phyloP scores from a whole-genome alignment of 2,797 vertebrate species.

The Mus spretus region DNA sequence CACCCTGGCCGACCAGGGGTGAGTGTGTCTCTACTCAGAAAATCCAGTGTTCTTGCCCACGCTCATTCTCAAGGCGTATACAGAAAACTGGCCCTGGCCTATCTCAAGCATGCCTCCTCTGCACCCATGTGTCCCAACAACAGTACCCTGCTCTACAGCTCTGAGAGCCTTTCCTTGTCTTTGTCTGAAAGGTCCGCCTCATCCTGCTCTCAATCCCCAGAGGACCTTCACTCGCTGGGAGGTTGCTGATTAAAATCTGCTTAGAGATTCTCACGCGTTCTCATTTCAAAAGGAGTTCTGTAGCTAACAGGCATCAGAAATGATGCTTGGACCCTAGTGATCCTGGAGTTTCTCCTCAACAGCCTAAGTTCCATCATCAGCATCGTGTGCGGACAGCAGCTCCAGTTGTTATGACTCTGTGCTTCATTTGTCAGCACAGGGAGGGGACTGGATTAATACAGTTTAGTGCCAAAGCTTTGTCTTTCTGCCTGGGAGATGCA shows the following conservation, averaged over 20 bases:
- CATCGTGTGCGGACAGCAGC: neutral
- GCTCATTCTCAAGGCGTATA: accelerated
- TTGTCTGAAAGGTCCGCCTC: neutral
- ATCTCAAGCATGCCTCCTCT: neutral
- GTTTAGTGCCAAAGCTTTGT: neutral
- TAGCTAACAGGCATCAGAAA: neutral
- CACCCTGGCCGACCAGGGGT: neutral
- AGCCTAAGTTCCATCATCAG: neutral
- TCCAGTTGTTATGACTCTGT: neutral
- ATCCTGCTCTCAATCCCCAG: neutral
- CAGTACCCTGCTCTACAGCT: neutral
- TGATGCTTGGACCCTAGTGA: neutral
- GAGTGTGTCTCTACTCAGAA: neutral
- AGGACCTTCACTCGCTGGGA: neutral
- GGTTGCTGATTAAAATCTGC: neutral
- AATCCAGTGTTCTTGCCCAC: neutral
- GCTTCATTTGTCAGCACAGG: neutral
- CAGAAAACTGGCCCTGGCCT: accelerated
- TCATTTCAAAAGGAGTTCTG: conserved; percentile 16
- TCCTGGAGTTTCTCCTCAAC: neutral
- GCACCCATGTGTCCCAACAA: neutral
- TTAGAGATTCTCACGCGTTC: neutral
- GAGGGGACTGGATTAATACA: neutral
- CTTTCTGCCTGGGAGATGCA: neutral
- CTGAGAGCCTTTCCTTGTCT: neutral